Conservation (phyloP, 2,888 invertebrate species). For the Trissoscelio sp. region DNA sequence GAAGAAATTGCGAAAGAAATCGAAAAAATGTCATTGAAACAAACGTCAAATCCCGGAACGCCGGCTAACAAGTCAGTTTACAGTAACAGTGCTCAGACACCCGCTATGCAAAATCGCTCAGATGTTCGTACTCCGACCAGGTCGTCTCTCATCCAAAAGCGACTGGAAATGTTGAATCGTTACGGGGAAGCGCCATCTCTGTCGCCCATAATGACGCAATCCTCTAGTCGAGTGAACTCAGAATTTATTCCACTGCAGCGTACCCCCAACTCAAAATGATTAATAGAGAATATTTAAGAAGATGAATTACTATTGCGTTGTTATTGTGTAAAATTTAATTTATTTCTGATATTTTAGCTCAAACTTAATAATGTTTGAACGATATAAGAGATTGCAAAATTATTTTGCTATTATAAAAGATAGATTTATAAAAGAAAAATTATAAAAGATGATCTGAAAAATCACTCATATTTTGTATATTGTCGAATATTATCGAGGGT, state of each 20-base stretch:
- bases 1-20: slow-evolving; percentile 74
- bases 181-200: slow-evolving; percentile 86
- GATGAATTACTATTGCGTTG: not conserved
- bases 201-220: slow-evolving; percentile 84
- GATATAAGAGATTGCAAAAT: no score
- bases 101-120: slow-evolving; percentile 38
- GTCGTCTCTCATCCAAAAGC: slow-evolving; percentile 75
- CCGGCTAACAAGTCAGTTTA: slow-evolving; percentile 54
- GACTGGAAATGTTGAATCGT: slow-evolving; percentile 84
- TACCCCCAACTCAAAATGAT: slow-evolving; percentile 62
- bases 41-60: slow-evolving; percentile 59
- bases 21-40: slow-evolving; percentile 73
- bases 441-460: not conserved
- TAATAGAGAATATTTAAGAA: not conserved
- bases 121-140: slow-evolving; percentile 57
- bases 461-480: no score
- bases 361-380: no score
- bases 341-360: not conserved
- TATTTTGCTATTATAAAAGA: no score
- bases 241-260: slow-evolving; percentile 71
- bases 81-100: slow-evolving; percentile 63
- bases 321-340: not conserved
- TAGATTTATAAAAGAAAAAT: not conserved
- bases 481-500: no score
- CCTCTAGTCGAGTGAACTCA: slow-evolving; percentile 82